Percentiles rank a stretch among this genome's conserved stretches.
phyloP scores from a whole-genome alignment of 2,113 vertebrate genomes.

The Chlorodrepanis virens region DNA sequence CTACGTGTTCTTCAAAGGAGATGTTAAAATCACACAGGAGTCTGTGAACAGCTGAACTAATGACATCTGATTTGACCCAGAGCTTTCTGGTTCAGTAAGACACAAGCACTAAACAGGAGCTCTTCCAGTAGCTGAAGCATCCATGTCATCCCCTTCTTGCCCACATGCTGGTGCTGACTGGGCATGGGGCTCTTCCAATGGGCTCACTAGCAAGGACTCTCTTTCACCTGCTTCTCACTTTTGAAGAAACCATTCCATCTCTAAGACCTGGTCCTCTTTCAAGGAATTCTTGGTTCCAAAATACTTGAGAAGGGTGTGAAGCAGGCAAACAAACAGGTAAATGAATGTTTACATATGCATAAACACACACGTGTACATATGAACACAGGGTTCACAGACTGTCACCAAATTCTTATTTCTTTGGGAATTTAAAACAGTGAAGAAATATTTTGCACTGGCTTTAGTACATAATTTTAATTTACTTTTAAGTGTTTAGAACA shows the following conservation, averaged over 20 bases:
- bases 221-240: background rate
- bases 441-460: background rate
- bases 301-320: background rate
- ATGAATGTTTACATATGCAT: background rate
- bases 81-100: background rate
- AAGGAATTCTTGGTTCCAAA: background rate
- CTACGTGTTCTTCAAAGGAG: background rate
- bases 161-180: background rate
- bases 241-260: background rate
- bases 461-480: background rate
- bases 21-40: background rate
- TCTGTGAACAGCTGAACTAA: background rate
- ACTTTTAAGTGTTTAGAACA: background rate
- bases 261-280: background rate
- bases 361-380: fast-evolving
- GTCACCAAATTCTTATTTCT: background rate
- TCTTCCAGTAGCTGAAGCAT: background rate
- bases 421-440: background rate
- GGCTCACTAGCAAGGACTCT: background rate
- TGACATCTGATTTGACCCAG: background rate
- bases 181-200: background rate
- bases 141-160: background rate
- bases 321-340: background rate
- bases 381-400: background rate
- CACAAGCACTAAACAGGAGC: background rate